A percentile compares a stretch with the other conserved stretches of the same genome.
phyloP scores from a whole-genome alignment of 2,888 invertebrate species.

The Omphaloscelis lunosa region DNA sequence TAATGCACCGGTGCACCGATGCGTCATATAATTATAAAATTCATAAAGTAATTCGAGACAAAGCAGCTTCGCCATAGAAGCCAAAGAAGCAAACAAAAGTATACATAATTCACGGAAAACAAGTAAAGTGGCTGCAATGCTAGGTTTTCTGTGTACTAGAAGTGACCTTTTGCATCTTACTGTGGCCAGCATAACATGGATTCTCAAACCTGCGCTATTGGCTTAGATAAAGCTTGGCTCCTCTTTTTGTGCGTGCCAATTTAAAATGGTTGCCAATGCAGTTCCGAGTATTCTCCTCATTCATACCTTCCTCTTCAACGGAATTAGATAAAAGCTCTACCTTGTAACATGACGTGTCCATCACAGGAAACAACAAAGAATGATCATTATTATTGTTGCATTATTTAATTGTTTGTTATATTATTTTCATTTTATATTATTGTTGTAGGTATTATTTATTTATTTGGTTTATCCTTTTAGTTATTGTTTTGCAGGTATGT shows the following conservation, averaged over 20 bases:
- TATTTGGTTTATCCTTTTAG: conserved; percentile 27
- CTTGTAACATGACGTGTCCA: conserved; percentile 34
- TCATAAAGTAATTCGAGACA: conserved; percentile 42
- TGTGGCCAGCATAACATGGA: conserved; percentile 15
- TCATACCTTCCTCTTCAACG: conserved; percentile 41
- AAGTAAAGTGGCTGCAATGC: conserved; percentile 15
- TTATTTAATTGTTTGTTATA: conserved; percentile 21
- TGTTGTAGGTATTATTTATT: conserved; percentile 15
- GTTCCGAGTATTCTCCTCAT: conserved; percentile 48
- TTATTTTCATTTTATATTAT: neutral
- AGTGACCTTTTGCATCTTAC: conserved; percentile 22
- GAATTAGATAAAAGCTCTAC: conserved; percentile 59
- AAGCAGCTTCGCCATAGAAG: conserved; percentile 19
- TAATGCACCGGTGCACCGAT: conserved; percentile 23
- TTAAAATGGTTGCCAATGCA: conserved; percentile 14
- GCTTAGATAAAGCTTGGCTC: neutral
- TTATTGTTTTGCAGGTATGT: conserved; percentile 16
- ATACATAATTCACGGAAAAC: conserved; percentile 46
- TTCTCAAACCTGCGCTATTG: neutral
- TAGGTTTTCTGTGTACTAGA: conserved; percentile 15
- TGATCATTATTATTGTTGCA: conserved; percentile 16
- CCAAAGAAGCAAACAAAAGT: conserved; percentile 37
- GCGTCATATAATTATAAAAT: conserved; percentile 31
- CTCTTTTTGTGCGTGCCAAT: neutral
- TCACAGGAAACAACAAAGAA: conserved; percentile 51